Percentiles rank a stretch among this genome's conserved stretches.
Conservation (phyloP, 2,113 vertebrate species). For the Mystacornis crossleyi region DNA sequence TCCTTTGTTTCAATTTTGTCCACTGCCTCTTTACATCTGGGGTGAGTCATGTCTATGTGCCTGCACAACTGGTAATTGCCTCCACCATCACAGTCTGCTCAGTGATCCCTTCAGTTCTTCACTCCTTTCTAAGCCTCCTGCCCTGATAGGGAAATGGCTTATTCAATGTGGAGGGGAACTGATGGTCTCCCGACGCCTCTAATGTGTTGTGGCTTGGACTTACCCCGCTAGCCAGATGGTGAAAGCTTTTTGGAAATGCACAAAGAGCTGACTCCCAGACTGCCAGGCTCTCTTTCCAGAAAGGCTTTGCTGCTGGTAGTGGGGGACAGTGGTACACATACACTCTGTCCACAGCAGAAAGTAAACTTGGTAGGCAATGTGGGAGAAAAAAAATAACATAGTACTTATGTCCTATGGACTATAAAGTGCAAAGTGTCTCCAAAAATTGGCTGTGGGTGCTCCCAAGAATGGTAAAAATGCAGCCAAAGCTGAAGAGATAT, state of each 20-base stretch:
- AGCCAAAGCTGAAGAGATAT: background rate
- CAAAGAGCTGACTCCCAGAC: background rate
- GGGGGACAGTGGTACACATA: accelerated
- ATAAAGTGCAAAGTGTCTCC: background rate
- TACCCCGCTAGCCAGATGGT: background rate
- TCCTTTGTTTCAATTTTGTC: background rate
- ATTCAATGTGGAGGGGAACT: accelerated
- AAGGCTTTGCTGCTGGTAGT: background rate
- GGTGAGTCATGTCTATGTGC: no score
- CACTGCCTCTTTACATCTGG: background rate
- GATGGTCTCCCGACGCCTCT: background rate
- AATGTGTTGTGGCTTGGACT: background rate
- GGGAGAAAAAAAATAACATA: background rate
- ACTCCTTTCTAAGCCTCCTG: background rate
- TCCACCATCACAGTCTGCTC: background rate
- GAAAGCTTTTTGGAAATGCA: background rate
- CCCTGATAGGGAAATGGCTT: background rate
- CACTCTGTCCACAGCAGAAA: background rate
- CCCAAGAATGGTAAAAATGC: background rate
- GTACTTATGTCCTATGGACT: accelerated
- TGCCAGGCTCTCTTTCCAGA: background rate
- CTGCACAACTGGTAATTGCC: background rate
- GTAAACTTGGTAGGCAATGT: background rate
- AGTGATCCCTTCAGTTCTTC: background rate
- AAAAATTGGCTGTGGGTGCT: background rate